Conservation (phyloP, 2,113 vertebrate genomes). For the Cyanoramphus novaezelandiae region DNA sequence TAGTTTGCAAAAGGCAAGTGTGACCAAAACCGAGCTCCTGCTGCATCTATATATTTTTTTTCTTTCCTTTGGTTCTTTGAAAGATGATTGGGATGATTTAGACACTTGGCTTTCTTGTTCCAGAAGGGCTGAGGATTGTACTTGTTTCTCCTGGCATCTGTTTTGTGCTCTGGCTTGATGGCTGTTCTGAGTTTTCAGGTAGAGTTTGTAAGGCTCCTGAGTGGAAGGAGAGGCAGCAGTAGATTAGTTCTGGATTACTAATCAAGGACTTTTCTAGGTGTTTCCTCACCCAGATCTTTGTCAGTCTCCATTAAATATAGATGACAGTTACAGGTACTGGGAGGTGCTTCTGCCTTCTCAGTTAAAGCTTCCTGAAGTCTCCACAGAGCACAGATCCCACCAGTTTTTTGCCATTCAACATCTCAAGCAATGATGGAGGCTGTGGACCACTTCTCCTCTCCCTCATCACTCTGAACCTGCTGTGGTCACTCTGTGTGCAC, state of each 20-base stretch:
- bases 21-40: not conserved
- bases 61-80: not conserved
- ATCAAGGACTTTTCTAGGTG: not conserved
- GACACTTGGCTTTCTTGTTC: not conserved
- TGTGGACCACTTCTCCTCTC: not conserved
- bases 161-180: not conserved
- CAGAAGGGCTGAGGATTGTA: not conserved
- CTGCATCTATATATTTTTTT: not conserved
- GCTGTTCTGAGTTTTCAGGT: not conserved
- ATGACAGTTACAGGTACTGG: not conserved
- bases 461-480: not conserved
- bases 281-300: not conserved
- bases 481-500: fast-evolving
- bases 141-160: not conserved
- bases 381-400: not conserved
- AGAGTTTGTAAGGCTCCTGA: not conserved
- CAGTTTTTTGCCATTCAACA: not conserved
- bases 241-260: not conserved
- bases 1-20: not conserved
- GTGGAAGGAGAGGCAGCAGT: not conserved
- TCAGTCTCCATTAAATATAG: not conserved
- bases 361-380: not conserved
- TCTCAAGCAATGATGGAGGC: fast-evolving
- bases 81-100: not conserved
- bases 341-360: not conserved